Evolutionary conservation across 2,113 vertebrate genomes (phyloP).

Genomic region (Varanus salvator): DNA sequence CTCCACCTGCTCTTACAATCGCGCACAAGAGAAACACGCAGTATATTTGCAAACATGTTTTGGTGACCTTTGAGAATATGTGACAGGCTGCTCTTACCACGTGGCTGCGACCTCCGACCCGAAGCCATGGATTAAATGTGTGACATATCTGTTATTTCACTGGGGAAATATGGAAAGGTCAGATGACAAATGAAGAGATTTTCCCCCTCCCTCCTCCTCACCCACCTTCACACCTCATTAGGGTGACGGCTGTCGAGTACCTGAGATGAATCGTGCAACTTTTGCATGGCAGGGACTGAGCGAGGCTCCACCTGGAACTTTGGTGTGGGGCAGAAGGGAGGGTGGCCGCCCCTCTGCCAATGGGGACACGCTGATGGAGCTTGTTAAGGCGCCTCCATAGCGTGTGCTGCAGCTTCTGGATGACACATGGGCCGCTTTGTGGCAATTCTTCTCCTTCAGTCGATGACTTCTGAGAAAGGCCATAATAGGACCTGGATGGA

Average conservation of each 20-base stretch:
- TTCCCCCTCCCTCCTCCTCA: not conserved
- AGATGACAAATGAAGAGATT: slow-evolving; percentile 41
- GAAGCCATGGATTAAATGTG: slow-evolving; percentile 48
- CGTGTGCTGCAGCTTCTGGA: not conserved
- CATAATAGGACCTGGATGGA: slow-evolving; percentile 15
- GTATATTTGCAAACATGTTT: slow-evolving; percentile 29
- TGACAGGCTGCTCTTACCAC: slow-evolving; percentile 33
- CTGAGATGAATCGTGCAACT: not conserved
- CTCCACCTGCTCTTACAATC: not conserved
- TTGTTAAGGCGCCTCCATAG: not conserved
- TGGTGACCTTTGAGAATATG: slow-evolving; percentile 25
- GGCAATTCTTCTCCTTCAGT: not conserved
- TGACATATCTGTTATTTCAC: slow-evolving; percentile 49
- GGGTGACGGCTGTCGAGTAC: slow-evolving; percentile 12
- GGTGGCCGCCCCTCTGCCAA: not conserved
- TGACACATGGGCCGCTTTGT: not conserved
- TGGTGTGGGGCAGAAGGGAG: no score
- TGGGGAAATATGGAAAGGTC: slow-evolving; percentile 56
- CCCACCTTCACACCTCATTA: slow-evolving; percentile 38
- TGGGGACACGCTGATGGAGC: not conserved
- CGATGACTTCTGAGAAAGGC: not conserved
- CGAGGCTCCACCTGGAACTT: slow-evolving; percentile 2
- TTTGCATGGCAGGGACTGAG: not conserved
- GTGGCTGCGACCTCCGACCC: slow-evolving; percentile 25
- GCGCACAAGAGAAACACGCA: not conserved